Conservation (phyloP, 1,140 invertebrate species). For the Drosophila arawakana region DNA sequence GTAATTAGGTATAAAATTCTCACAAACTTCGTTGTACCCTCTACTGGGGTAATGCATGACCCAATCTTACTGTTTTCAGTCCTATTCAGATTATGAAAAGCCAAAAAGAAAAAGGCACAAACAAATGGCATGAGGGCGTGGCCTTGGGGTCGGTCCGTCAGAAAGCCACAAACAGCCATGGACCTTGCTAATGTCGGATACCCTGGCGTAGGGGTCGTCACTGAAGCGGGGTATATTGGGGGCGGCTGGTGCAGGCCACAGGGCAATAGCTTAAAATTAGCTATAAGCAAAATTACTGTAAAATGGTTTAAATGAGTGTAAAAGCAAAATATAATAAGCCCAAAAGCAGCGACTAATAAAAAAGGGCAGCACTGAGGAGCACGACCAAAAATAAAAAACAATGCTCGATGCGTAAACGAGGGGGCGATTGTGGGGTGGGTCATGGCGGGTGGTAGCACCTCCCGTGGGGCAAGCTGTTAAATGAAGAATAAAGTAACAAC, state of each 20-base stretch:
- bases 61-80: neutral
- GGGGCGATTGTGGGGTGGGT: too few species aligned
- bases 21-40: neutral
- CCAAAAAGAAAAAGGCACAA: conserved; percentile 1
- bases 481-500: conserved; percentile 77
- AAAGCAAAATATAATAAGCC: conserved; percentile 81
- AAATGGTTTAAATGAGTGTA: conserved; percentile 83
- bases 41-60: neutral
- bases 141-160: conserved; percentile 10
- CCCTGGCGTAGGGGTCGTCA: neutral
- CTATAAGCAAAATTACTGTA: conserved; percentile 83
- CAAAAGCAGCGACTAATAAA: conserved; percentile 67
- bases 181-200: neutral
- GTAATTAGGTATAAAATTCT: neutral
- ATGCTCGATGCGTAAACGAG: conserved; percentile 14
- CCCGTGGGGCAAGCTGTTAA: conserved; percentile 70
- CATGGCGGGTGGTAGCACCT: conserved; percentile 31
- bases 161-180: conserved; percentile 15
- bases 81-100: neutral
- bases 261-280: conserved; percentile 82
- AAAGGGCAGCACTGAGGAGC: conserved; percentile 50
- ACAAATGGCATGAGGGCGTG: conserved; percentile 3
- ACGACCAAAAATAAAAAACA: conserved; percentile 34
- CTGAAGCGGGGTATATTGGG: neutral
- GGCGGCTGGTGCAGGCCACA: conserved; percentile 36